Evolutionary conservation across 2,113 vertebrate species (phyloP), one percentile per base, ranked within the genome.

Genomic region (Xiphophorus hellerii): DNA sequence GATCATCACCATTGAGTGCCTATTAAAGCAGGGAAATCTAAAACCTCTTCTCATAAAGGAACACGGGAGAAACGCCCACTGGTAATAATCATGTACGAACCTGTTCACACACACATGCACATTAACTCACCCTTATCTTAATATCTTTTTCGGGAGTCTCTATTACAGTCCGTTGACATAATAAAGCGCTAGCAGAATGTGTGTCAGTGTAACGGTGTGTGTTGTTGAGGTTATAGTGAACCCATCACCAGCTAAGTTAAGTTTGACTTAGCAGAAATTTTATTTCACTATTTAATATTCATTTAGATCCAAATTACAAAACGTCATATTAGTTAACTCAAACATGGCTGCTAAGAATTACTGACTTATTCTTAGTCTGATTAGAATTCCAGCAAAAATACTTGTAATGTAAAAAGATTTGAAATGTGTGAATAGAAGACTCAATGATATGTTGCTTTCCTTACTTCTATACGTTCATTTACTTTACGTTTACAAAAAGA

Each of bases 11-110:
- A 25, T 25, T n/a, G 51, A 58, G 51, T 58, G 25, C 25, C 51
- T 58, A 25, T 58, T 58, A 58, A 58, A 58, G 51, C 51, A 58
- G 25, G 25, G 51, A 58, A 58, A 58, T n/a, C 51, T 58, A 58
- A 58, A 58, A 58, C 51, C 51, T 58, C 51, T 58, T 58, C 51
- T 58, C 51, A 58, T 58, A 58, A 58, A 58, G 51, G 51, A 58
- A 58, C 51, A 58, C 51, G 2, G 6, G 51, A 58, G 51, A 58
- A 58, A 58, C 51, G 22, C 51, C 51, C 51, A 58, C 51, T 58
- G 22, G 51, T n/a, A 58, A 58, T 58, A 58, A 58, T 58, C 51
- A 58, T 58, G 51, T 58, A 58, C 25, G 51, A 58, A 58, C 51
- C 51, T 58, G 51, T 58, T 58, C 51, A 25, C 51, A 58, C 22